A percentile compares a stretch with the other conserved stretches of the same genome.
These are phyloP conservation scores for Mamestra brassicae DNA, from an alignment of 2,888 invertebrate genomes.

Conservation along the genomic window DNA sequence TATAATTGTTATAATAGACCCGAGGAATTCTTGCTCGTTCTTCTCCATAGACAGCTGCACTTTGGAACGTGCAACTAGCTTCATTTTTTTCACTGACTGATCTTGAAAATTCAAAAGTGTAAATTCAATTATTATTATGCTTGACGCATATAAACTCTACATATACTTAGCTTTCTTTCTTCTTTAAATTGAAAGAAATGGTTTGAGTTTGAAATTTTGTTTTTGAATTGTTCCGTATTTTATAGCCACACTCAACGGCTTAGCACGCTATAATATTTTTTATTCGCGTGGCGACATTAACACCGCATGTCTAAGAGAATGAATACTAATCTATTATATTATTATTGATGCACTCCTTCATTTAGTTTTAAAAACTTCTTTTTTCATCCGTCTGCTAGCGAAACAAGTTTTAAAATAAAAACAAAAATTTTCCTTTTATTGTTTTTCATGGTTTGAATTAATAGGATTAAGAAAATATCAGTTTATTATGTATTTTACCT, in stretches of 20 bases:
- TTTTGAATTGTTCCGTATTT: constrained; percentile 12
- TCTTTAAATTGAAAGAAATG: background rate
- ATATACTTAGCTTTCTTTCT: background rate
- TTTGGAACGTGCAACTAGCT: too few species aligned
- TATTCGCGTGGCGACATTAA: constrained; percentile 24
- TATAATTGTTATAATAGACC: background rate
- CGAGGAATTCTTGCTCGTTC: background rate
- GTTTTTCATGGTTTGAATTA: background rate
- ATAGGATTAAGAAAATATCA: background rate
- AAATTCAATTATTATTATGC: too few species aligned
- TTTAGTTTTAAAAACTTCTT: background rate
- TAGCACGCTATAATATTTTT: constrained; percentile 13
- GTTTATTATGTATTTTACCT: background rate
- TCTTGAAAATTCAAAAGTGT: too few species aligned
- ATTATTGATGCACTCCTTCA: background rate
- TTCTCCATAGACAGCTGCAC: too few species aligned
- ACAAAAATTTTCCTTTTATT: background rate
- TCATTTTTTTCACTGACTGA: too few species aligned
- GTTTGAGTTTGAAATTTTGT: background rate
- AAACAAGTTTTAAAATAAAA: constrained; percentile 25
- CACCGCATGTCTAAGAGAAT: constrained; percentile 15
- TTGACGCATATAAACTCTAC: too few species aligned
- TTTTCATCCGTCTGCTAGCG: background rate
- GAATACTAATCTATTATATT: background rate
- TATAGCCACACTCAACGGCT: constrained; percentile 10